phyloP scores from a whole-genome alignment of 2,113 vertebrate species.

The Percopsis transmontana region DNA sequence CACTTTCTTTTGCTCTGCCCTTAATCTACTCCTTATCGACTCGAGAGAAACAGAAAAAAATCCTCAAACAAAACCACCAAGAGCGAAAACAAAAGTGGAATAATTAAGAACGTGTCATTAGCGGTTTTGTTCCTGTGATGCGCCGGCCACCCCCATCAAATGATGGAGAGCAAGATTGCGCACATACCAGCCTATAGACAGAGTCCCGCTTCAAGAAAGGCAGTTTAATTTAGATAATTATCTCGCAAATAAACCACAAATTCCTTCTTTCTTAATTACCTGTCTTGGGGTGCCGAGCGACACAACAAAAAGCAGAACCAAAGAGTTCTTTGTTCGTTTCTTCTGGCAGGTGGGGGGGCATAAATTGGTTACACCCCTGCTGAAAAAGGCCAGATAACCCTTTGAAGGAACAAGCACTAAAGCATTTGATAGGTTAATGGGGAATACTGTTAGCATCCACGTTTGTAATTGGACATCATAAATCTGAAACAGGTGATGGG shows the following conservation, averaged over 20 bases:
- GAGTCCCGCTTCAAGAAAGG: constrained; percentile 45
- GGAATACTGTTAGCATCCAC: constrained; percentile 77
- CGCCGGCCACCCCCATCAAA: constrained; percentile 59
- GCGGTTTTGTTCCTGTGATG: constrained; percentile 63
- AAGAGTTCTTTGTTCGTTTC: constrained; percentile 67
- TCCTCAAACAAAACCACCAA: constrained; percentile 50
- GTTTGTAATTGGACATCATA: constrained; percentile 87
- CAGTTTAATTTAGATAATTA: constrained; percentile 79
- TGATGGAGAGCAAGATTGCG: constrained; percentile 45
- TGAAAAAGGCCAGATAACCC: constrained; percentile 74
- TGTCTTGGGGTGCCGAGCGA: constrained; percentile 58
- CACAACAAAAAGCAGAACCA: constrained; percentile 64
- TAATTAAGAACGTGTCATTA: constrained; percentile 66
- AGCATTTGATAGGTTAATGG: constrained; percentile 86
- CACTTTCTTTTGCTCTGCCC: constrained; percentile 43
- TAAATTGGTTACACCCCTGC: constrained; percentile 68
- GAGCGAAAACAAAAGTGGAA: constrained; percentile 52
- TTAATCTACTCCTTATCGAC: constrained; percentile 55
- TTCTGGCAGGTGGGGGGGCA: constrained; percentile 39
- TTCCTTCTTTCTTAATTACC: constrained; percentile 73
- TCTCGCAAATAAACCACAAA: constrained; percentile 76
- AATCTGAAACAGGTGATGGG: constrained; percentile 86
- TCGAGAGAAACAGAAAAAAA: constrained; percentile 50
- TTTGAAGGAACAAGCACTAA: constrained; percentile 80
- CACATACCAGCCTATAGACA: constrained; percentile 12